phyloP scores from a whole-genome alignment of 2,797 vertebrate genomes.

The Lutjanus argentimaculatus region DNA sequence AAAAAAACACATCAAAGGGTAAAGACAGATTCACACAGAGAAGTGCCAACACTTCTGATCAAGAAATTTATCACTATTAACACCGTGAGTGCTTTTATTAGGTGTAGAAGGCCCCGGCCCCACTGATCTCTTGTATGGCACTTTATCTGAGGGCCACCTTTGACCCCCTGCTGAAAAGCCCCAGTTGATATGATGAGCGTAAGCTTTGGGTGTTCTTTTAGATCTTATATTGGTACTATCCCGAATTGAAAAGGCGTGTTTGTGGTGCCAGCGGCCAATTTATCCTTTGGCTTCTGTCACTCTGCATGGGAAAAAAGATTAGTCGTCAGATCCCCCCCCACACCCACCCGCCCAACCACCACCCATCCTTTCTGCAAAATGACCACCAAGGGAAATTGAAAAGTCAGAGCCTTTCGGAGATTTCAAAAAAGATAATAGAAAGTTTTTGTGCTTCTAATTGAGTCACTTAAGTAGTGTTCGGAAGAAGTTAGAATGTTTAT shows the following conservation, averaged over 20 bases:
- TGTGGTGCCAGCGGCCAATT: slow-evolving; percentile 92
- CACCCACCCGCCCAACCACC: slow-evolving; percentile 4
- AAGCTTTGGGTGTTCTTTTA: slow-evolving; percentile 95
- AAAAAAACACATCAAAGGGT: slow-evolving; percentile 78
- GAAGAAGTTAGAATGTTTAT: background rate
- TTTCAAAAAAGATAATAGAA: slow-evolving; percentile 89
- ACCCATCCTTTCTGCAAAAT: slow-evolving; percentile 71
- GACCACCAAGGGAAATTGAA: slow-evolving; percentile 90
- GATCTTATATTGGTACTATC: slow-evolving; percentile 92
- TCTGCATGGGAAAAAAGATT: slow-evolving; percentile 98
- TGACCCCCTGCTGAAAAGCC: slow-evolving; percentile 94
- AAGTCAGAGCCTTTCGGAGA: slow-evolving; percentile 87
- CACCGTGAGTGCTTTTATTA: slow-evolving; percentile 81
- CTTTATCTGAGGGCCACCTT: slow-evolving; percentile 97
- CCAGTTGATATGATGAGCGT: slow-evolving; percentile 91
- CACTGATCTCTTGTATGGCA: slow-evolving; percentile 97
- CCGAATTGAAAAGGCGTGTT: slow-evolving; percentile 94
- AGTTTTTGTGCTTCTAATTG: slow-evolving; percentile 86
- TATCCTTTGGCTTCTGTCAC: slow-evolving; percentile 91
- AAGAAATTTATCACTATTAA: slow-evolving; percentile 87
- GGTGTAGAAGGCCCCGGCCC: slow-evolving; percentile 88
- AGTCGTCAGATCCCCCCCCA: slow-evolving; percentile 85
- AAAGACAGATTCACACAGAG: slow-evolving; percentile 73
- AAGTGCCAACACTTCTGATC: slow-evolving; percentile 78
- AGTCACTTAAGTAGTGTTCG: slow-evolving; percentile 23